A percentile compares a stretch with the other conserved stretches of the same genome.
Evolutionary conservation across 2,797 vertebrate species (phyloP).

Genomic region (Phalloptychus januarius): DNA sequence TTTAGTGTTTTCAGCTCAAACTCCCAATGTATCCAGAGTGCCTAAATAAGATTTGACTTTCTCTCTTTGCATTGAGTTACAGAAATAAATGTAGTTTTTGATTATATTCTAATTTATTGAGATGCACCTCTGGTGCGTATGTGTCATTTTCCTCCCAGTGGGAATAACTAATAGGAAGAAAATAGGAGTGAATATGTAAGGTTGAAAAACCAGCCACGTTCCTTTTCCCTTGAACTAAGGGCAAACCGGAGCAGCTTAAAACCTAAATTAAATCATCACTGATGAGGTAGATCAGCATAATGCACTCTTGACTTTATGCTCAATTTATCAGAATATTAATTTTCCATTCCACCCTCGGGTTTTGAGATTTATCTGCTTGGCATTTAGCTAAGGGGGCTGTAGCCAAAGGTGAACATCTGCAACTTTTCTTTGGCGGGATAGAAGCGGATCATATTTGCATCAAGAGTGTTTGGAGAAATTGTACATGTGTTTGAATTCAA

Average conservation of each 20-base stretch:
- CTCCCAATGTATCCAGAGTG: neutral
- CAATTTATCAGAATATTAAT: constrained; percentile 71
- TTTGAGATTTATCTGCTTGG: constrained; percentile 68
- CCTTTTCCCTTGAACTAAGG: constrained; percentile 12
- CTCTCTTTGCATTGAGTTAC: neutral
- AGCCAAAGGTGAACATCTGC: constrained; percentile 46
- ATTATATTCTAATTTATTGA: neutral
- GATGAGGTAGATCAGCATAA: constrained; percentile 49
- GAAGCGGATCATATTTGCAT: constrained; percentile 5
- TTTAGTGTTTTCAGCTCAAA: neutral
- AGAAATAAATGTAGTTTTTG: neutral
- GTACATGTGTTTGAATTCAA: neutral
- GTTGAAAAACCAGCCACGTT: neutral
- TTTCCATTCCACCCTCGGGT: constrained; percentile 61
- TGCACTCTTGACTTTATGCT: constrained; percentile 62
- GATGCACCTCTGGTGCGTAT: neutral
- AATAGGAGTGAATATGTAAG: neutral
- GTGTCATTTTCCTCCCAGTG: neutral
- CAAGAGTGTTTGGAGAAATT: neutral
- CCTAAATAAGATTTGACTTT: neutral
- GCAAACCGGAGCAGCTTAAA: constrained; percentile 34
- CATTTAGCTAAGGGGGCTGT: constrained; percentile 60
- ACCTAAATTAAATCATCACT: constrained; percentile 51
- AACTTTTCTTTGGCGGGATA: neutral
- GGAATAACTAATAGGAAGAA: constrained; percentile 3